Percentiles rank a stretch among this genome's conserved stretches.
These are phyloP conservation scores for Lota lota DNA, from an alignment of 2,113 vertebrate species.

Conservation along the genomic window DNA sequence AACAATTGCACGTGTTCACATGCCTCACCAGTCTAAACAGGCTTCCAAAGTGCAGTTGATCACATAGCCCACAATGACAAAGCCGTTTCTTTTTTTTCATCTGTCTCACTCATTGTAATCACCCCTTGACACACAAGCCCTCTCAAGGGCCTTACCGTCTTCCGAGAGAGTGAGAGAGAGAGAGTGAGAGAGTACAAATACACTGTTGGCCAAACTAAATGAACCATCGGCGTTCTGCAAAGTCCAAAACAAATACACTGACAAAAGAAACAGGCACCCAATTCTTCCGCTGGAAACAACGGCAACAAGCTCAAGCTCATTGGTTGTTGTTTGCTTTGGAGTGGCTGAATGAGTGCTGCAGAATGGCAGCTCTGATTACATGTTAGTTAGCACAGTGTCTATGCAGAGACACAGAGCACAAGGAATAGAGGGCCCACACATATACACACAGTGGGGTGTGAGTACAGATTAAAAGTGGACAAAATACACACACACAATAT, in stretches of 20 bases:
- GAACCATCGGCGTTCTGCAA: background rate
- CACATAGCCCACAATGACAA: too few species aligned
- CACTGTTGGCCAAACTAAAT: background rate
- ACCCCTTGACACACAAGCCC: too few species aligned
- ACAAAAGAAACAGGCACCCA: background rate
- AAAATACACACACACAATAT: background rate
- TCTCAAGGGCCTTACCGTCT: too few species aligned
- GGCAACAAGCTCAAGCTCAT: background rate
- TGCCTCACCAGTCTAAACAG: too few species aligned
- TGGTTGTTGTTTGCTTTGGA: background rate
- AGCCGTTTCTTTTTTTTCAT: too few species aligned
- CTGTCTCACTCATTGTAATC: too few species aligned
- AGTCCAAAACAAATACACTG: background rate
- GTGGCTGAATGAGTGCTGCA: background rate
- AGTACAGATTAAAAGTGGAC: too few species aligned
- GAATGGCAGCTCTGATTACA: constrained; percentile 2
- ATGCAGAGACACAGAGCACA: background rate
- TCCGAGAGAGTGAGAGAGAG: background rate
- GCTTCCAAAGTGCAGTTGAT: too few species aligned
- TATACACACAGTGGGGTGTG: background rate
- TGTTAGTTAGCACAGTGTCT: background rate
- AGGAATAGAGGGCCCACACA: background rate
- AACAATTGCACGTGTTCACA: too few species aligned
- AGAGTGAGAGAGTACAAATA: background rate
- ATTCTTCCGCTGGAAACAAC: constrained; percentile 8